These are phyloP conservation scores for Exocentrus adspersus DNA, from an alignment of 2,888 invertebrate genomes.

Conservation along the genomic window DNA sequence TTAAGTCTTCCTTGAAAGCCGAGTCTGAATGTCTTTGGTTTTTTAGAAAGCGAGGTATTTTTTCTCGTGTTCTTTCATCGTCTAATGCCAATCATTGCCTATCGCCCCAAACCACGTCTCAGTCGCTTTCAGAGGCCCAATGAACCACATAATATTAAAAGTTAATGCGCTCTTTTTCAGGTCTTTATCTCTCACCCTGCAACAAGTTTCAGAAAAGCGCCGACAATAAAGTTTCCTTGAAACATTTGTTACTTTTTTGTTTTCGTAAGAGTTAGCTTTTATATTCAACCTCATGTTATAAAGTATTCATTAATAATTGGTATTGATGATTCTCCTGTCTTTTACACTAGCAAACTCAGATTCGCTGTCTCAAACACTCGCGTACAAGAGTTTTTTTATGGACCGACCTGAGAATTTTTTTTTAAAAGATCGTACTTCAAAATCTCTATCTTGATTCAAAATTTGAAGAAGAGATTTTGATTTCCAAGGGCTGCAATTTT, in stretches of 20 bases:
- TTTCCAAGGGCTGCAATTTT: no score
- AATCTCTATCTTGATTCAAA: no score
- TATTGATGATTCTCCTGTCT: neutral
- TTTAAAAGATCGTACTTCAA: no score
- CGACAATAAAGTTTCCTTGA: conserved; percentile 1
- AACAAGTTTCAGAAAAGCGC: conserved; percentile 16
- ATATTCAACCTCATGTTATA: neutral
- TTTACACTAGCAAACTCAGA: no score
- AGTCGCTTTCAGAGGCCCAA: neutral
- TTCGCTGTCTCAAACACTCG: no score
- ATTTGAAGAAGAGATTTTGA: no score
- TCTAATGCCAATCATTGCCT: conserved; percentile 19
- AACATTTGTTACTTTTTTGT: conserved; percentile 1
- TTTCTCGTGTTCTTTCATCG: conserved; percentile 6
- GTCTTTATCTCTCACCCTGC: conserved; percentile 13
- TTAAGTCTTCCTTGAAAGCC: no score
- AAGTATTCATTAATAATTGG: conserved; percentile 11
- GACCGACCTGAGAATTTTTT: no score
- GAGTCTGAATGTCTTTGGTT: conserved; percentile 1
- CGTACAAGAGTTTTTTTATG: no score
- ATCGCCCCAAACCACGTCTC: conserved; percentile 10
- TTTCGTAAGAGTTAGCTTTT: conserved; percentile 5
- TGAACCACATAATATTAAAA: conserved; percentile 19
- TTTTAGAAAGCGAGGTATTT: conserved; percentile 7
- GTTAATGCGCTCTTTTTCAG: conserved; percentile 15